Evolutionary conservation across 1,140 invertebrate species (phyloP), one percentile per base, ranked within the genome.

Genomic region (Chironomus striatipennis): DNA sequence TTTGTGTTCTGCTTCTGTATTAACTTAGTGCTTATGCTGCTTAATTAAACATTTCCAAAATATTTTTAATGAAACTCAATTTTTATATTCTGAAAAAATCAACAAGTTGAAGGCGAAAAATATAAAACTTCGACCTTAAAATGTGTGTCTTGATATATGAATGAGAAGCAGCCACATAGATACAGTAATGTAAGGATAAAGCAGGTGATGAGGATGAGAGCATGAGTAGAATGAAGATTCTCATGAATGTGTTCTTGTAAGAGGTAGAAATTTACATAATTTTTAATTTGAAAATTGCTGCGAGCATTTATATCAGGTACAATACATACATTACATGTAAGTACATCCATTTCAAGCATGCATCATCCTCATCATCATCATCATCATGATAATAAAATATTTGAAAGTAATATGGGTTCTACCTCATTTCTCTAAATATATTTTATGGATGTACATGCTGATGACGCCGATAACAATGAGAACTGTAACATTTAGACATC

Each of bases 191-290:
- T 34, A 34, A 2, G 24, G 24, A 5, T 34, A 34, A 5, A 34
- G 24, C 24, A 34, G 24, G 24, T 34, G 24, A 34, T 1, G 24
- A 34, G 24, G 24, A 34, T 34, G 43, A 47, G 43, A 12, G 8
- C 12, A 57, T n/a, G 47, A 15, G 4, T 2, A 34, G 24, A 34
- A 34, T 1, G 24, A 34, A 34, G 24, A 34, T 34, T 34, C 24
- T 34, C 24, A 34, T 34, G 24, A 34, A 34, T 34, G 24, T 34
- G 12, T 57, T 15, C 47, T 57, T 57, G 12, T n/a, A 57, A 57
- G 47, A 57, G 47, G 47, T 57, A 57, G 24, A 57, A 57, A 57
- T 57, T 57, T 57, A 57, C 47, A 57, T 57, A 57, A 57, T 57
- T 57, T 57, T 57, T 57, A 57, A 57, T 57, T 57, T 57, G 47